Evolutionary conservation across 2,113 vertebrate genomes (phyloP), one percentile per base, ranked within the genome.

Genomic region (Callorhinus ursinus): DNA sequence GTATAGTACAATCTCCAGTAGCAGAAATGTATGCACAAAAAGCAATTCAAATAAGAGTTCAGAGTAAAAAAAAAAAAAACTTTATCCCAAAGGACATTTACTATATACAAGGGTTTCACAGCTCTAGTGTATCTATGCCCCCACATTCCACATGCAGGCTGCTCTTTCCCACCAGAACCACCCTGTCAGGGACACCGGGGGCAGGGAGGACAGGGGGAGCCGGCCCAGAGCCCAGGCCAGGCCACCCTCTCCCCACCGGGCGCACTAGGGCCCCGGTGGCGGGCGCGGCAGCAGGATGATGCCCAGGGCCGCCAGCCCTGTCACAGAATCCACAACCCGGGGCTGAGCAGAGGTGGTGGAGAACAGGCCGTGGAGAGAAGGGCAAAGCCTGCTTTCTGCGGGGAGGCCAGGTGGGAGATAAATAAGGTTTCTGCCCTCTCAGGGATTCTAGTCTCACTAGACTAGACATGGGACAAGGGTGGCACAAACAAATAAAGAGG

Each of bases 211-310:
- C 16, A 0, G 22, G 74, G 46, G 22, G 39, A 15, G 33, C 53
- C 10, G 59, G 85, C 61, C 49, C 7, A 80, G 63, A 42, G 79
- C 53, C 76, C 46, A 1, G 19, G 61, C 99, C 0, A 98, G 99
- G 16, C 92, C 99, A 95, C 99, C 99, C 97, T 96, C 93, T 51
- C 97, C 98, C 8, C 15, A 97, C 2, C 76, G 0, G 49, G 67
- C n/a, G 42, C 96, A 0, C 98, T 18, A 10, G 1, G 19, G n/a
- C 69, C 69, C 55, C 16, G 1, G 55, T 5, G 6, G 55, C 55
- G 0, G 55, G 55, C 55, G 1, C 15, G 55, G 15, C 55, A 55
- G 55, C 18, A 19, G 55, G 55, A 55, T 5, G 55, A 51, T 11
- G 49, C 49, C 49, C 18, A 21, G 55, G 55, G 19, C 55, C 24